Conservation (phyloP, 2,113 vertebrate genomes). For the Periophthalmus modestus region DNA sequence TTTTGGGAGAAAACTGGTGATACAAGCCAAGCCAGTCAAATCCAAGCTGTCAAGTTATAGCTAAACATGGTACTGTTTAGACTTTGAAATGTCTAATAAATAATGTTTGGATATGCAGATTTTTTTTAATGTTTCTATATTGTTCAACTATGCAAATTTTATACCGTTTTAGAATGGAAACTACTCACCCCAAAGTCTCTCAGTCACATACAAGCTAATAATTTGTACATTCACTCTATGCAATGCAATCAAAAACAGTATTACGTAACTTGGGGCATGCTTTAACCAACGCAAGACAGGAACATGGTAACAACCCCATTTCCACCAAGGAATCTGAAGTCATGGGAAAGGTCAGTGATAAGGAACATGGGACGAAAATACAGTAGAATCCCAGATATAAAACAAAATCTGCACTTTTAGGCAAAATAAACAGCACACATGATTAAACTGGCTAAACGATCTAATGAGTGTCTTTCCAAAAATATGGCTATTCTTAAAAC, state of each 20-base stretch:
- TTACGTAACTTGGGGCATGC: not conserved
- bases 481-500: not conserved
- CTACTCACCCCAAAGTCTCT: too few species aligned
- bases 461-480: not conserved
- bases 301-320: slow-evolving; percentile 38
- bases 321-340: slow-evolving; percentile 48
- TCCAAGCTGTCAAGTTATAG: too few species aligned
- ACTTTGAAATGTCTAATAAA: too few species aligned
- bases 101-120: too few species aligned
- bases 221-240: not conserved
- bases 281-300: slow-evolving; percentile 1
- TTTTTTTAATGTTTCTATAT: too few species aligned
- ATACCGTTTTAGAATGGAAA: too few species aligned
- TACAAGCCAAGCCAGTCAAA: too few species aligned
- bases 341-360: slow-evolving; percentile 45
- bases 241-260: not conserved
- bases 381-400: slow-evolving; percentile 10
- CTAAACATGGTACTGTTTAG: too few species aligned
- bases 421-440: not conserved
- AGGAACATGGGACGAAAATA: slow-evolving; percentile 30
- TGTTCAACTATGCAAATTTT: too few species aligned
- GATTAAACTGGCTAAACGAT: not conserved
- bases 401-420: slow-evolving; percentile 5
- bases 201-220: too few species aligned
- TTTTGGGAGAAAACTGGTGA: too few species aligned